Conservation (phyloP, 2,113 vertebrate genomes). For the Cephalophus harveyi region DNA sequence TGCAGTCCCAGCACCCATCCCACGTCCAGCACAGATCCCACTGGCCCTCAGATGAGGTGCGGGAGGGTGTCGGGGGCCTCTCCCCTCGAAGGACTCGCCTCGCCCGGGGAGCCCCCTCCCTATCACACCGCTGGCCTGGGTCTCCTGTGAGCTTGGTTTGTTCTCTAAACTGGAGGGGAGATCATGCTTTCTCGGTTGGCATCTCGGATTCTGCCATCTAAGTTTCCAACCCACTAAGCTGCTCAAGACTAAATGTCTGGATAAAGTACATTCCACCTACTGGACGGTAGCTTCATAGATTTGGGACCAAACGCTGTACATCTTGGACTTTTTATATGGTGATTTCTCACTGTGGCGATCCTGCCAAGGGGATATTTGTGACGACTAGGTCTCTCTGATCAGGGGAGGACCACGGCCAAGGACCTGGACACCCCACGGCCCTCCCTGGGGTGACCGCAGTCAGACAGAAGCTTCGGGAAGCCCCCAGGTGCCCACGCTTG, state of each 20-base stretch:
- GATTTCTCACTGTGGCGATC: not conserved
- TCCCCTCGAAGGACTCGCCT: not conserved
- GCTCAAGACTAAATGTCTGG: not conserved
- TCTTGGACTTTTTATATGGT: not conserved
- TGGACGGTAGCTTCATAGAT: accelerated
- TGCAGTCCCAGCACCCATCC: accelerated
- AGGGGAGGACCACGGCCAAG: accelerated
- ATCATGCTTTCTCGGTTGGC: too few species aligned
- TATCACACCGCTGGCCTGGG: not conserved
- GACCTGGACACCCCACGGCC: accelerated
- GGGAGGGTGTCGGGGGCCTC: not conserved
- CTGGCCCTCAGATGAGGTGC: accelerated
- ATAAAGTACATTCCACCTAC: too few species aligned
- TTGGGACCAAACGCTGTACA: accelerated
- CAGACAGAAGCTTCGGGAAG: not conserved
- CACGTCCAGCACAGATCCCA: accelerated
- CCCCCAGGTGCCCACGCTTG: not conserved
- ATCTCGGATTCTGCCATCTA: not conserved
- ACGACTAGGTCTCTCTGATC: not conserved
- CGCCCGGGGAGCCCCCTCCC: too few species aligned
- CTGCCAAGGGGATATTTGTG: not conserved
- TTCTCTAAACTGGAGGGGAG: not conserved
- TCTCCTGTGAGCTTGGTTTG: not conserved
- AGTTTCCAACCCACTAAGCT: not conserved
- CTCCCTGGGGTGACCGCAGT: accelerated